A percentile compares a stretch with the other conserved stretches of the same genome.
Evolutionary conservation across 2,888 invertebrate genomes (phyloP).

Genomic region (Lagria hirta): DNA sequence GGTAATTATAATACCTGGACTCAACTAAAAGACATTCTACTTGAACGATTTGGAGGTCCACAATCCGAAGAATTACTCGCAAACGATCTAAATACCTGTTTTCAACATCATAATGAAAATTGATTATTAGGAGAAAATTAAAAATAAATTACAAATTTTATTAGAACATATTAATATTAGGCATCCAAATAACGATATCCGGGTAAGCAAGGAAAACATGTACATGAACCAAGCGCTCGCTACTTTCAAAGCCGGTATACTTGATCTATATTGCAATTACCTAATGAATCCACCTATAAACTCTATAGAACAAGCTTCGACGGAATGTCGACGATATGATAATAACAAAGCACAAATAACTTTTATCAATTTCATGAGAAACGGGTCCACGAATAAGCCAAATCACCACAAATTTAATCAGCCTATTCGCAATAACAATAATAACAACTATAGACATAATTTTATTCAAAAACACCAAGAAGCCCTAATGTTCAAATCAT

Average conservation of each 20-base stretch:
- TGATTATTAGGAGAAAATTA: constrained; percentile 31
- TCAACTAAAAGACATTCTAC: constrained; percentile 19
- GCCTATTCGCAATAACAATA: neutral
- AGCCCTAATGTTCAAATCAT: no score
- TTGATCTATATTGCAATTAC: neutral
- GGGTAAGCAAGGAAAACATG: constrained; percentile 13
- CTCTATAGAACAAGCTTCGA: constrained; percentile 19
- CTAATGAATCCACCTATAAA: constrained; percentile 14
- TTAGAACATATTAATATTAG: constrained; percentile 23
- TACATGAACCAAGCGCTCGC: constrained; percentile 14
- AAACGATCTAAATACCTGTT: constrained; percentile 26
- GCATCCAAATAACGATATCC: neutral
- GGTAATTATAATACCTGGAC: constrained; percentile 17
- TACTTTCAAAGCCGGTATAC: neutral
- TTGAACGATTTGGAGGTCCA: constrained; percentile 25
- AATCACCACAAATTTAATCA: neutral
- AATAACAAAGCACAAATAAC: constrained; percentile 24
- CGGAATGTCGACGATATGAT: constrained; percentile 24
- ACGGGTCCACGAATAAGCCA: neutral
- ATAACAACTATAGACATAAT: neutral
- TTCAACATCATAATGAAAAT: constrained; percentile 22
- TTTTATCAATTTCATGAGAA: constrained; percentile 11
- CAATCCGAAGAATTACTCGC: constrained; percentile 24
- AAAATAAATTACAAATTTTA: constrained; percentile 30
- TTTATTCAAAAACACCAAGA: no score